These are phyloP conservation scores for Andricus quercusramuli DNA, from an alignment of 2,888 invertebrate genomes.

Conservation along the genomic window DNA sequence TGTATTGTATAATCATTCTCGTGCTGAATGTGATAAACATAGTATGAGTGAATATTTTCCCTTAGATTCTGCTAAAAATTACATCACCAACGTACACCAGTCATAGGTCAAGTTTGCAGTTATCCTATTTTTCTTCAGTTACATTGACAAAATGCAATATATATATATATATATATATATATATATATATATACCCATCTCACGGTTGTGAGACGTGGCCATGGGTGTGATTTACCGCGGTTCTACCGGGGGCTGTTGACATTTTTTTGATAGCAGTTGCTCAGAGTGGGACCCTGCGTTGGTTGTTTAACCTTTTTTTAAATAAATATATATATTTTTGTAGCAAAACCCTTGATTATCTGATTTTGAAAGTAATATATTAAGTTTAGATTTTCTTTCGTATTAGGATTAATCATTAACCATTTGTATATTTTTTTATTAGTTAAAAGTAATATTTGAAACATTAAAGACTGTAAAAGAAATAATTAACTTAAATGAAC, in stretches of 20 bases:
- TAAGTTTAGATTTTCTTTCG: background rate
- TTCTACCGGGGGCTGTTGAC: too few species aligned
- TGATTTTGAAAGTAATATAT: background rate
- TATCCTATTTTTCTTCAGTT: background rate
- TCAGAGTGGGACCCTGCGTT: too few species aligned
- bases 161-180: too few species aligned
- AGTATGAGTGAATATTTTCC: constrained; percentile 24
- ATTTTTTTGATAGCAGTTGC: too few species aligned
- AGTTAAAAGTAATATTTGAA: background rate
- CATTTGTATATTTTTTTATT: background rate
- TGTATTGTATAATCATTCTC: background rate
- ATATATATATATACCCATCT: too few species aligned
- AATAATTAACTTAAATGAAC: too few species aligned
- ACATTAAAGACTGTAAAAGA: background rate
- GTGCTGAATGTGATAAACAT: background rate
- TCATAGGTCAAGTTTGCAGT: background rate
- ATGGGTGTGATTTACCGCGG: too few species aligned
- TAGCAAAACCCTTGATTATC: background rate
- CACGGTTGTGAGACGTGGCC: too few species aligned
- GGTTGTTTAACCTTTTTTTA: too few species aligned
- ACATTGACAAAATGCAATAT: background rate
- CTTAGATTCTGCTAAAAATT: background rate
- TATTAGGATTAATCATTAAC: background rate
- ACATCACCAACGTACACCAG: background rate
- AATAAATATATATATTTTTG: background rate